These are phyloP conservation scores for Melanerpes aurifrons DNA, from an alignment of 2,113 vertebrate genomes.

Conservation along the genomic window DNA sequence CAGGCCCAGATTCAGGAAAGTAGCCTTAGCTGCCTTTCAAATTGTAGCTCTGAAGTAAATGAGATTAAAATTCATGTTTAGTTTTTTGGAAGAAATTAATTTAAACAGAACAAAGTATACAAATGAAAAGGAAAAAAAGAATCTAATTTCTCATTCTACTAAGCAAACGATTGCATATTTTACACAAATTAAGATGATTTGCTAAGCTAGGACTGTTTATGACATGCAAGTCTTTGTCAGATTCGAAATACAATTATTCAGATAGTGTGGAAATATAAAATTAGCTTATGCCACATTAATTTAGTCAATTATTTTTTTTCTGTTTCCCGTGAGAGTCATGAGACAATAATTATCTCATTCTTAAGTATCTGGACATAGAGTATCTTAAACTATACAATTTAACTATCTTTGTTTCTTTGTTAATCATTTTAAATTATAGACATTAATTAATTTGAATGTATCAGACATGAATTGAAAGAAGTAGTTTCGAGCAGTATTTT, in stretches of 20 bases:
- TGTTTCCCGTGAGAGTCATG: conserved; percentile 17
- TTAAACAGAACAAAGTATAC: not conserved
- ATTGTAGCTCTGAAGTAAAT: not conserved
- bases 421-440: conserved; percentile 48
- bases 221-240: not conserved
- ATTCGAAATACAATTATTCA: conserved; percentile 28
- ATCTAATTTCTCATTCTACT: not conserved
- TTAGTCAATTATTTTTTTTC: conserved; percentile 11
- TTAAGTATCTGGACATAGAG: conserved; percentile 26
- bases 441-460: conserved; percentile 58
- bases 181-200: not conserved
- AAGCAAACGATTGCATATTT: not conserved
- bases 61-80: not conserved
- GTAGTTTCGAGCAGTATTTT: conserved; percentile 37
- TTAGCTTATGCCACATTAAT: conserved; percentile 40
- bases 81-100: not conserved
- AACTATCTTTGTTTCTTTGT: conserved; percentile 48
- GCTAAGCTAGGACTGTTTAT: not conserved
- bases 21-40: not conserved
- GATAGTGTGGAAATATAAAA: conserved; percentile 12
- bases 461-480: conserved; percentile 36
- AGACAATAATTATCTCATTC: conserved; percentile 49
- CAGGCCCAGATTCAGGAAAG: not conserved
- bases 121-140: not conserved
- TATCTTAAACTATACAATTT: conserved; percentile 34